These are phyloP conservation scores for Drosophila conformis DNA, from an alignment of 2,888 invertebrate genomes.

Conservation along the genomic window DNA sequence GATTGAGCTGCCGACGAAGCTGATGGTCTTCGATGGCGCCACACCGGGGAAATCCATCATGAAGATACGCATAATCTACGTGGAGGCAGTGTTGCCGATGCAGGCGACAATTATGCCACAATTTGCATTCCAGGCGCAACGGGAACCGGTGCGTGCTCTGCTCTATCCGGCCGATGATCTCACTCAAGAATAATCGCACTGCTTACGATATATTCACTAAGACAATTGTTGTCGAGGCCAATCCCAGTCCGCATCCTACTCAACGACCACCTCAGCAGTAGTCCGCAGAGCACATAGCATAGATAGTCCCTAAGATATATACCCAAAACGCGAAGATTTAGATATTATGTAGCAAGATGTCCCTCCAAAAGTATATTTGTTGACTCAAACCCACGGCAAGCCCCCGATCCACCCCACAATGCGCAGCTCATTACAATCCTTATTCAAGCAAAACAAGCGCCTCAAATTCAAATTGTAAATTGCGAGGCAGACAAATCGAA, in stretches of 20 bases:
- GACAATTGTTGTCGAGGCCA: constrained; percentile 94
- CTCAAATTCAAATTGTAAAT: constrained; percentile 73
- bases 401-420: constrained; percentile 53
- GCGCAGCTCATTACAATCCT: constrained; percentile 42
- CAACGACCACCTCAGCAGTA: constrained; percentile 75
- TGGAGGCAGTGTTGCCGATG: constrained; percentile 89
- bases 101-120: constrained; percentile 85
- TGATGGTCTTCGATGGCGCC: constrained; percentile 89
- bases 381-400: constrained; percentile 55
- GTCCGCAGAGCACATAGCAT: constrained; percentile 1
- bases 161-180: constrained; percentile 91
- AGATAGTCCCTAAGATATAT: not conserved
- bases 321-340: not conserved
- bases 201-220: constrained; percentile 94
- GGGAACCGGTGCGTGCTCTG: constrained; percentile 85
- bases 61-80: constrained; percentile 93
- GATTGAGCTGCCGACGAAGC: constrained; percentile 91
- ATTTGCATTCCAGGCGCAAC: constrained; percentile 61
- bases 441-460: constrained; percentile 44
- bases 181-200: constrained; percentile 93
- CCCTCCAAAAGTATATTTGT: not conserved
- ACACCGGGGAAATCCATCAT: constrained; percentile 96
- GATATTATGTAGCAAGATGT: not conserved
- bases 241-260: constrained; percentile 59
- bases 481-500: constrained; percentile 42